Base-by-base conservation (phyloP, 2,113 vertebrate genomes). In the Dissostichus mawsoni region DNA sequence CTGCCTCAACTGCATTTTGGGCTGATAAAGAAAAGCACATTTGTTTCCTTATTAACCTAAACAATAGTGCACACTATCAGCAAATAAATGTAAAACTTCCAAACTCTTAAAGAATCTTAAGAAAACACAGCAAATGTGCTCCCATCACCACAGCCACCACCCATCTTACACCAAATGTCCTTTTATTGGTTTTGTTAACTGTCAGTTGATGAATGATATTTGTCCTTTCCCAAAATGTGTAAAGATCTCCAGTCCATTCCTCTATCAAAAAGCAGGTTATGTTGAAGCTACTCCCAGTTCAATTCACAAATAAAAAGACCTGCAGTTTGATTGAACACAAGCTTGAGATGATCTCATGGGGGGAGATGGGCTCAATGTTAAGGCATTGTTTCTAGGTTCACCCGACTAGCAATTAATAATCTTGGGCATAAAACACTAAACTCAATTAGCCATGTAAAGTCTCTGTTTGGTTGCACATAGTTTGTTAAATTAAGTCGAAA, bases 1-100 rank as follows among this genome's bases (percentile, higher is more conserved):
- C 81, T 71, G 76, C 64, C 78, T 76, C 71, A 25, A 79, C 71
- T 80, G 70, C 52, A 51, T 83, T 90, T 45, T 87, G 23, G 80
- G 74, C 83, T 86, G 85, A 86, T 84, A 86, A 84, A 81, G 79
- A 91, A 88, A 82, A 80, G 50, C 50, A 64, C 12, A 61, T 79
- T 82, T 83, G 58, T 81, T 69, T 80, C 50, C 20, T 68, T 77
- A 86, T 84, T 72, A 72, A 72, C 67, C 68, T 74, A 68, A 17
- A 61, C 45, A 23, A 52, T 56, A 71, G 56, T 72, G 87, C 72
- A 55, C 65, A 77, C 72, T 64, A 74, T 84, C 66, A 69, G 82
- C 70, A 80, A 61, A 75, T 47, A 55, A 8, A 69, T 61, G 69
- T 75, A 56, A 45, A 50, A 52, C 63, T 66, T 76, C 48, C 64